A percentile compares a stretch with the other conserved stretches of the same genome.
Conservation (phyloP, 1,140 invertebrate species). For the Popillia japonica region DNA sequence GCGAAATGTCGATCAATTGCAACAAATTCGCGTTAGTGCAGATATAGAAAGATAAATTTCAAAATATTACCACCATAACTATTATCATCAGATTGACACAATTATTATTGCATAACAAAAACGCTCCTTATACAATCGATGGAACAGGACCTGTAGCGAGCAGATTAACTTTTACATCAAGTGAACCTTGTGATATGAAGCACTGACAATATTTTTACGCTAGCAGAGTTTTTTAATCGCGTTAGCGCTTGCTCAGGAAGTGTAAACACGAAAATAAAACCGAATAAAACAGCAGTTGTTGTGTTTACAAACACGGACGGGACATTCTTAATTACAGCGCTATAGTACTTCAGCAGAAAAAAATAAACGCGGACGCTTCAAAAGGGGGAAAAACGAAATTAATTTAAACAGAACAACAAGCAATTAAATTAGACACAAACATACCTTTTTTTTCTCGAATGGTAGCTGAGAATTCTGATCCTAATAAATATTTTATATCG, state of each 20-base stretch:
- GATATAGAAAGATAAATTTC: too few species aligned
- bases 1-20: too few species aligned
- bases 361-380: neutral
- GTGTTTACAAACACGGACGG: neutral
- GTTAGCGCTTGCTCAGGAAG: constrained; percentile 2
- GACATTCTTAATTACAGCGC: neutral
- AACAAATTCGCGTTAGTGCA: too few species aligned
- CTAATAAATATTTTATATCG: too few species aligned
- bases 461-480: neutral
- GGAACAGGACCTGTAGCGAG: neutral
- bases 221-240: neutral
- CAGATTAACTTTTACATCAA: neutral
- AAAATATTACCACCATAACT: too few species aligned
- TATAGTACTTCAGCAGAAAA: neutral
- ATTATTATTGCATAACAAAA: neutral
- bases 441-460: neutral
- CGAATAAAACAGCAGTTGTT: neutral
- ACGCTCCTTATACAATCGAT: neutral
- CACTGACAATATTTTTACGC: constrained; percentile 18
- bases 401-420: neutral
- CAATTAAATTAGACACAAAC: constrained; percentile 2
- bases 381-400: neutral
- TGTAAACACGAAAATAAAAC: neutral
- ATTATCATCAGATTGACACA: too few species aligned
- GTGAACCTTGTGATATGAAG: neutral